Base-by-base conservation (phyloP, 1,140 invertebrate species). In the Scaptomyza montana region DNA sequence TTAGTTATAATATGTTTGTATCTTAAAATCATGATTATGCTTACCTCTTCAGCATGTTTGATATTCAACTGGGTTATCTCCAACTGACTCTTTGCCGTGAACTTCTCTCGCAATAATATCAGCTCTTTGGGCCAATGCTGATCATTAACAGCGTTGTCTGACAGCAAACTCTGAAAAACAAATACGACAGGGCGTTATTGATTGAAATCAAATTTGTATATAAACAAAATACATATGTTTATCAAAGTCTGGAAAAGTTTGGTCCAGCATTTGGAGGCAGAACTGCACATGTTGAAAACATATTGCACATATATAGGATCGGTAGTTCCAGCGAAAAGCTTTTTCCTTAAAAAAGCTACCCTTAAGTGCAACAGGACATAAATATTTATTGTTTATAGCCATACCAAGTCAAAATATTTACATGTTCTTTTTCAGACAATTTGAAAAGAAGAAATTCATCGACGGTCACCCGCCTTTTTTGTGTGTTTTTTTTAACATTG, bases 51-150 rank as follows among this genome's bases (percentile, higher is more conserved):
- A 50, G 91, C 90, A 80, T 94, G 93, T 72, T 94, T 93, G 55
- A 94, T 93, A 74, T 94, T 94, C 55, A 95, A 68, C 54, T 93
- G 92, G 19, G 92, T 91, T 16, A 95, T 90, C 82, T 94, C 93
- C 59, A 91, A 89, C 80, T 94, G 93, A 69, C 93, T 93, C 60
- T 94, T 94, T 10, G 93, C 93, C 39, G 95, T 94, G 57, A 96
- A 95, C 92, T 94, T 95, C 80, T 95, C 94, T 3, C 95, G 91
- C 28, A 96, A 80, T 64, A 94, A 93, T 33, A 95, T 92, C 50
- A 96, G 92, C 89, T 96, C 95, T 46, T 94, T 78, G 5, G 95
- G 95, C 95, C 95, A 95, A 82, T 94, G 94, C 67, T 94, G 93
- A 69, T 94, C 93, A 54, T 95, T 94, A 28, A 93, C 92, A 67